These are phyloP conservation scores for Ictalurus punctatus DNA, from an alignment of 2,113 vertebrate genomes.

Conservation along the genomic window DNA sequence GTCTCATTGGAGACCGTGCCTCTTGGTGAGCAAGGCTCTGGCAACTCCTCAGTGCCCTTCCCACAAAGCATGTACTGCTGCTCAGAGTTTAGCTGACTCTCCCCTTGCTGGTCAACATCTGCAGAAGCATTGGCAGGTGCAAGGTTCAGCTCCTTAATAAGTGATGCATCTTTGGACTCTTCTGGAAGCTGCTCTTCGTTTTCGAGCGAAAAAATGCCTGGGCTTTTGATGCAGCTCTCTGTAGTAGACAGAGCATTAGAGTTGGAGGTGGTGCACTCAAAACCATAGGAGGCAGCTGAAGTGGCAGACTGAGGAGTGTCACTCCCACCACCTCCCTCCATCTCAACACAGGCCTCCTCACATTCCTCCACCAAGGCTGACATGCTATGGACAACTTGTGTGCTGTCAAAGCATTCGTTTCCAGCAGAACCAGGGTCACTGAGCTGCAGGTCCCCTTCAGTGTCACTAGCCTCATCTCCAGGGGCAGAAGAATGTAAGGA, in stretches of 20 bases:
- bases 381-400: slow-evolving; percentile 55
- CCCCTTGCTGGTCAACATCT: background rate
- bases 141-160: slow-evolving; percentile 55
- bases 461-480: slow-evolving; percentile 75
- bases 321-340: slow-evolving; percentile 53
- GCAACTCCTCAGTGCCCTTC: slow-evolving; percentile 43
- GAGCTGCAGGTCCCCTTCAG: slow-evolving; percentile 73
- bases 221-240: slow-evolving; percentile 76
- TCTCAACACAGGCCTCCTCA: slow-evolving; percentile 48
- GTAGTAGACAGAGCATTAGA: slow-evolving; percentile 73
- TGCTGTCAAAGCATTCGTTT: slow-evolving; percentile 48
- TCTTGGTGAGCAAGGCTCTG: slow-evolving; percentile 39
- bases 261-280: slow-evolving; percentile 71
- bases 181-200: slow-evolving; percentile 68
- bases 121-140: background rate
- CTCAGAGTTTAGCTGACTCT: slow-evolving; percentile 47
- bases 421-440: slow-evolving; percentile 48
- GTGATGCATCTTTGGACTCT: slow-evolving; percentile 65
- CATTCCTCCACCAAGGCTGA: slow-evolving; percentile 64
- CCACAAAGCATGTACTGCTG: slow-evolving; percentile 68
- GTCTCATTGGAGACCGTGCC: slow-evolving; percentile 19
- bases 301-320: slow-evolving; percentile 71
- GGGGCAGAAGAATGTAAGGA: slow-evolving; percentile 72
- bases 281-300: slow-evolving; percentile 71
- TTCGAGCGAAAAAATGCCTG: slow-evolving; percentile 77